Conservation (phyloP, 2,888 invertebrate genomes). For the Embidobia sp. region DNA sequence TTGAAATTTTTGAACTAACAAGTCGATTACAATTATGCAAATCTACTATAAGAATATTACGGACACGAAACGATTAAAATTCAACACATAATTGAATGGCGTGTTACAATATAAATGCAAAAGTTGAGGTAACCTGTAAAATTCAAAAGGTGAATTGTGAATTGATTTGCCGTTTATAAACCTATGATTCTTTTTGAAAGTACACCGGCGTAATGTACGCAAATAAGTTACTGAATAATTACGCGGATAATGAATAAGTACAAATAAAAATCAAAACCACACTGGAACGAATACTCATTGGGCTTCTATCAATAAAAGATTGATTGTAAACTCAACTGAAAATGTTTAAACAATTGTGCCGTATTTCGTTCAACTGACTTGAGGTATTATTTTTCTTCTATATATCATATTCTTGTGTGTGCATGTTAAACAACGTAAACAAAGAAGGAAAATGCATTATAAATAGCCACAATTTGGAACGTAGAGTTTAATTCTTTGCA, state of each 20-base stretch:
- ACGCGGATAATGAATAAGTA: neutral
- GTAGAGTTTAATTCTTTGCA: neutral
- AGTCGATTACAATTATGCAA: no score
- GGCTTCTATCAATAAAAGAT: neutral
- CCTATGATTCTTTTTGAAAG: neutral
- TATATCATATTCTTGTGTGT: conserved; percentile 18
- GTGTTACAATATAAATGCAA: conserved; percentile 16
- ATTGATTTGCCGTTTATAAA: neutral
- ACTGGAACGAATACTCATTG: conserved; percentile 25
- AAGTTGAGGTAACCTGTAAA: conserved; percentile 36
- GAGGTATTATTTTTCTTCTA: neutral
- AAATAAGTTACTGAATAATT: no score
- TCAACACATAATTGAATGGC: conserved; percentile 6
- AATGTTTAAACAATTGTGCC: conserved; percentile 6
- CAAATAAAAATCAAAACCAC: conserved; percentile 27
- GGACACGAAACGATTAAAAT: conserved; percentile 22
- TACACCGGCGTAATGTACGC: no score
- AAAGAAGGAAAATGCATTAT: neutral
- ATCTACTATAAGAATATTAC: no score
- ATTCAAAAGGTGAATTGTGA: conserved; percentile 20
- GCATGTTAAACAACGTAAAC: conserved; percentile 22
- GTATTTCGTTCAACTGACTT: neutral
- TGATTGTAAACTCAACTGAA: neutral
- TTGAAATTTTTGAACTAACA: no score
- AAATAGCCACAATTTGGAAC: neutral